Evolutionary conservation across 1,140 invertebrate species (phyloP).

Genomic region (Chlorops oryzae): DNA sequence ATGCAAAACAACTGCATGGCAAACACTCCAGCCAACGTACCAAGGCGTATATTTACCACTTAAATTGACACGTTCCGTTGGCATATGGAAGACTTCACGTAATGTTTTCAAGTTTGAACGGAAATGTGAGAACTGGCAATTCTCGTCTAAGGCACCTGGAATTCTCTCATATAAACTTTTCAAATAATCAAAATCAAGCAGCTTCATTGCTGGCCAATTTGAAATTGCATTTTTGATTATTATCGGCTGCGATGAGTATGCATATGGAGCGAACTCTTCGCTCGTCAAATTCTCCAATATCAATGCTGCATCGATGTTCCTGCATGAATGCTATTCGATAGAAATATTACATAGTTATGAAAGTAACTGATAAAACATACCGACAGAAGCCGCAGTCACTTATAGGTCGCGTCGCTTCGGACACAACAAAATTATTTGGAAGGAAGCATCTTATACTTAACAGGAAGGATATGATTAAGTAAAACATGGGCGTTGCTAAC

Average conservation of each 20-base stretch:
- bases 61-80: constrained; percentile 58
- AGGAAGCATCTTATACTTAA: constrained; percentile 64
- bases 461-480: constrained; percentile 39
- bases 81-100: constrained; percentile 74
- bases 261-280: constrained; percentile 61
- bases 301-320: constrained; percentile 56
- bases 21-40: constrained; percentile 93
- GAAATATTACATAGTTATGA: background rate
- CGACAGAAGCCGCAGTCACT: constrained; percentile 72
- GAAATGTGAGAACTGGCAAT: constrained; percentile 87
- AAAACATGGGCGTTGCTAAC: constrained; percentile 38
- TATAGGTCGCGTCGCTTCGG: constrained; percentile 78
- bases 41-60: constrained; percentile 62
- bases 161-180: constrained; percentile 65
- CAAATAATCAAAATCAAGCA: constrained; percentile 71
- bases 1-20: constrained; percentile 69
- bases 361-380: constrained; percentile 13
- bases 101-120: constrained; percentile 75
- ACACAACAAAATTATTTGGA: constrained; percentile 75
- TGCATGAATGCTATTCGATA: constrained; percentile 16
- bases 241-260: constrained; percentile 75
- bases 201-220: constrained; percentile 69
- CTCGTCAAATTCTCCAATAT: constrained; percentile 61
- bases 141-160: constrained; percentile 62
- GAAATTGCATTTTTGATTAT: constrained; percentile 69